Evolutionary conservation across 64 coral and sea anemone genomes (phyloP).

Genomic region (Dendrophyllia cribrosa): DNA sequence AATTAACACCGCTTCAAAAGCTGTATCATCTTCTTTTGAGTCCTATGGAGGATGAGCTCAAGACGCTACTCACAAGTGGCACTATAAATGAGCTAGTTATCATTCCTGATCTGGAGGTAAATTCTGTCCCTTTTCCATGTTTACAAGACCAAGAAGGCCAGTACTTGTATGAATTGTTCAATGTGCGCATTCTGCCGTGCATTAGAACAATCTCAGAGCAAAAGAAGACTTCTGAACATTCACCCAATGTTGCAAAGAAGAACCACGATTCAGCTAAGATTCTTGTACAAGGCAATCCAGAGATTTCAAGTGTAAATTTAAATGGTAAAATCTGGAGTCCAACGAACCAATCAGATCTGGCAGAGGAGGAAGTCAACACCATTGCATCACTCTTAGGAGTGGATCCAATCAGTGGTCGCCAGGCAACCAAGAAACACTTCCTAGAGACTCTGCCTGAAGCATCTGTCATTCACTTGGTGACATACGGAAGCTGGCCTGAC

Average conservation of each 20-base stretch:
- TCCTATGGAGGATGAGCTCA: conserved; percentile 57
- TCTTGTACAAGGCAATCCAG: conserved; percentile 80
- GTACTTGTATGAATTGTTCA: conserved; percentile 57
- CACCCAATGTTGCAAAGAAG: neutral
- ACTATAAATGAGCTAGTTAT: conserved; percentile 51
- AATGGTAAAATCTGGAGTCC: conserved; percentile 71
- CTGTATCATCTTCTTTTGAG: conserved; percentile 46
- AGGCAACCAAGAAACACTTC: conserved; percentile 80
- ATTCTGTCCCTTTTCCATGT: conserved; percentile 75
- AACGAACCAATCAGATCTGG: conserved; percentile 49
- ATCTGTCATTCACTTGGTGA: conserved; percentile 75
- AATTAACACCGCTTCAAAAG: conserved; percentile 62
- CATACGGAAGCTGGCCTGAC: conserved; percentile 78
- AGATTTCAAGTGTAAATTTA: conserved; percentile 69
- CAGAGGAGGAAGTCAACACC: conserved; percentile 78
- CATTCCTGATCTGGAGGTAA: conserved; percentile 69
- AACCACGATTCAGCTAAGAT: conserved; percentile 28
- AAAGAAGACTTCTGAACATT: neutral
- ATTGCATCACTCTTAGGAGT: conserved; percentile 79
- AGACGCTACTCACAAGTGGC: conserved; percentile 11
- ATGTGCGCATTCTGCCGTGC: conserved; percentile 72
- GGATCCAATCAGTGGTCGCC: conserved; percentile 66
- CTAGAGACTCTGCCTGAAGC: conserved; percentile 47
- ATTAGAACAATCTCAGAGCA: conserved; percentile 47
- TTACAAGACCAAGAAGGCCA: conserved; percentile 64